A percentile compares a stretch with the other conserved stretches of the same genome.
These are phyloP conservation scores for Cyclura pinguis DNA, from an alignment of 2,797 vertebrate species.

Conservation along the genomic window DNA sequence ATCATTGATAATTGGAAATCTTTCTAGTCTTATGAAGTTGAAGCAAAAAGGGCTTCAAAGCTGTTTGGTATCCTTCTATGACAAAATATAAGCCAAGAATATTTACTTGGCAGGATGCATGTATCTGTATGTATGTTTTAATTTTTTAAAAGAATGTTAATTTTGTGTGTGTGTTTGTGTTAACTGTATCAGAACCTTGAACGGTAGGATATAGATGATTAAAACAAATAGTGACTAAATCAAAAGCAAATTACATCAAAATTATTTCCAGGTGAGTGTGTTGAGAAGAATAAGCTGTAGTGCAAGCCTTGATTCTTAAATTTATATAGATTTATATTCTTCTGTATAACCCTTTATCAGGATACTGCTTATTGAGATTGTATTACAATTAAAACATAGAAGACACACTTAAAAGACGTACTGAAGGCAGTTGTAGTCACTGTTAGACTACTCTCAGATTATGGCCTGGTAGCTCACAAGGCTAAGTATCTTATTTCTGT, in stretches of 20 bases:
- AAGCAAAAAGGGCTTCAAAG: background rate
- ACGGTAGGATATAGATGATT: background rate
- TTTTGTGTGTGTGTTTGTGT: background rate
- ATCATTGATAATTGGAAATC: slow-evolving; percentile 3
- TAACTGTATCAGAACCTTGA: background rate
- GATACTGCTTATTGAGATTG: slow-evolving; percentile 24
- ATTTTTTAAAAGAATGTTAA: background rate
- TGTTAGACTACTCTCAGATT: slow-evolving; percentile 1
- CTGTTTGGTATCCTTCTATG: background rate
- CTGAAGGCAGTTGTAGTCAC: background rate
- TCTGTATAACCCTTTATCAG: slow-evolving; percentile 36
- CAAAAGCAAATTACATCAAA: background rate
- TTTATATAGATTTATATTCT: background rate
- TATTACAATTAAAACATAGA: slow-evolving; percentile 49
- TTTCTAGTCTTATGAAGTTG: background rate
- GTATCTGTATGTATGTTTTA: background rate
- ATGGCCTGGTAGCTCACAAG: no score
- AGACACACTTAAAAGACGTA: background rate
- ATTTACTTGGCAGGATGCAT: background rate
- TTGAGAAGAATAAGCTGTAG: background rate
- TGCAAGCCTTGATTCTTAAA: background rate
- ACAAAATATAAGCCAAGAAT: background rate
- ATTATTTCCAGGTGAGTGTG: background rate
- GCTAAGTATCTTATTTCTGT: no score
- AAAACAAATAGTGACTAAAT: background rate